Evolutionary conservation across 2,797 vertebrate species (phyloP).

Genomic region (Danionella dracula): DNA sequence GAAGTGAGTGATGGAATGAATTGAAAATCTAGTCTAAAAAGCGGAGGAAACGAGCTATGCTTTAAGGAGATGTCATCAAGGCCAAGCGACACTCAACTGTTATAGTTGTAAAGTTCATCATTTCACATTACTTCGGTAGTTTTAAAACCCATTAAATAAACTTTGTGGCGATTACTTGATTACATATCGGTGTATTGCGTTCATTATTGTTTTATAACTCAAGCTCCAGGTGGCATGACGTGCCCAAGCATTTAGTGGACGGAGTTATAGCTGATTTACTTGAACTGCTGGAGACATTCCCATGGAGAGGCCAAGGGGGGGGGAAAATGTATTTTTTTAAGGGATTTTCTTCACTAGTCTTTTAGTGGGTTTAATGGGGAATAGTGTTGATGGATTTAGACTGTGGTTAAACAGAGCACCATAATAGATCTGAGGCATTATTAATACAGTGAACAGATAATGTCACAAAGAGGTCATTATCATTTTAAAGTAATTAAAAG

Average conservation of each 20-base stretch:
- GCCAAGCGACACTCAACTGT: too few relatives aligned
- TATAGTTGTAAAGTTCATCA: too few relatives aligned
- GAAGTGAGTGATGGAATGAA: too few relatives aligned
- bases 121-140: too few relatives aligned
- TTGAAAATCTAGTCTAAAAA: too few relatives aligned
- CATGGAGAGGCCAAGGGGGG: too few relatives aligned
- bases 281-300: not conserved
- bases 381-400: not conserved
- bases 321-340: not conserved
- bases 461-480: not conserved
- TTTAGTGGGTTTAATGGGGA: not conserved
- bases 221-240: constrained; percentile 8
- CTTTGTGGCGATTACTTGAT: too few relatives aligned
- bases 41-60: too few relatives aligned
- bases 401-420: not conserved
- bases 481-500: not conserved
- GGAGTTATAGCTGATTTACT: constrained; percentile 11
- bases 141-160: too few relatives aligned
- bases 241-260: not conserved
- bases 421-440: not conserved
- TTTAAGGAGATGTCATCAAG: too few relatives aligned
- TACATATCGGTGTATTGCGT: too few relatives aligned
- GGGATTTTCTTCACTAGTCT: not conserved
- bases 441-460: not conserved
- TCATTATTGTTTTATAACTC: constrained; percentile 24